A percentile compares a stretch with the other conserved stretches of the same genome.
Evolutionary conservation across 2,888 invertebrate species (phyloP).

Genomic region (Nomada ruficornis): DNA sequence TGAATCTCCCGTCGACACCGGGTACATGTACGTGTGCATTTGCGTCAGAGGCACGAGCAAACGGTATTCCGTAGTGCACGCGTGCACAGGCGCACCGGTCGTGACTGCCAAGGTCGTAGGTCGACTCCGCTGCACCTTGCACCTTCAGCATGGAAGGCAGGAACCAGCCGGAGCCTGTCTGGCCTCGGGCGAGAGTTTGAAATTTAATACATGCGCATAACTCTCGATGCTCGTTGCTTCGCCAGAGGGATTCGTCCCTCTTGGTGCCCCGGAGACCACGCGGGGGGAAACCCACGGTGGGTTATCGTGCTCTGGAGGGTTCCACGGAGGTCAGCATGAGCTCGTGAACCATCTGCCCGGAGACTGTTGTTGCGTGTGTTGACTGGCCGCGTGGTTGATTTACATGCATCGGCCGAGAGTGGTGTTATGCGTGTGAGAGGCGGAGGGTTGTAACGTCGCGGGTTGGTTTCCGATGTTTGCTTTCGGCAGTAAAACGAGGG

Average conservation of each 20-base stretch:
- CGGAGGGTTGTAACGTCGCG: neutral
- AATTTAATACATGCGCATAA: slow-evolving; percentile 78
- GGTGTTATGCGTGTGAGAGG: neutral
- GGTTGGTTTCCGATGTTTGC: neutral
- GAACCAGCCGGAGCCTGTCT: slow-evolving; percentile 74
- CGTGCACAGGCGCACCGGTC: slow-evolving; percentile 63
- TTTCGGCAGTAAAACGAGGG: slow-evolving; percentile 12
- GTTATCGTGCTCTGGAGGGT: slow-evolving; percentile 58
- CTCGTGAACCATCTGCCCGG: slow-evolving; percentile 40
- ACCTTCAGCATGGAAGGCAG: slow-evolving; percentile 75
- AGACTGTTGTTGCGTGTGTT: slow-evolving; percentile 22
- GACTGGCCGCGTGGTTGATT: slow-evolving; percentile 15
- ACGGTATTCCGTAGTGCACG: slow-evolving; percentile 52
- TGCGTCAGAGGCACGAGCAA: slow-evolving; percentile 39
- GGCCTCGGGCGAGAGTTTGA: slow-evolving; percentile 79
- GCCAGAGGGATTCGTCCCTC: slow-evolving; percentile 40
- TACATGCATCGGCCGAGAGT: neutral
- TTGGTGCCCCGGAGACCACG: slow-evolving; percentile 39
- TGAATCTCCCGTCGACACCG: neutral
- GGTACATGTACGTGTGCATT: slow-evolving; percentile 39
- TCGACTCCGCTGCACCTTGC: slow-evolving; percentile 81
- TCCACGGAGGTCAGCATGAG: slow-evolving; percentile 41
- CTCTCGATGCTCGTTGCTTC: slow-evolving; percentile 53
- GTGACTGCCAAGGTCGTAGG: slow-evolving; percentile 82
- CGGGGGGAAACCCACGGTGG: slow-evolving; percentile 42